These are phyloP conservation scores for Uropsilus gracilis DNA, from an alignment of 2,113 vertebrate genomes.

Conservation along the genomic window DNA sequence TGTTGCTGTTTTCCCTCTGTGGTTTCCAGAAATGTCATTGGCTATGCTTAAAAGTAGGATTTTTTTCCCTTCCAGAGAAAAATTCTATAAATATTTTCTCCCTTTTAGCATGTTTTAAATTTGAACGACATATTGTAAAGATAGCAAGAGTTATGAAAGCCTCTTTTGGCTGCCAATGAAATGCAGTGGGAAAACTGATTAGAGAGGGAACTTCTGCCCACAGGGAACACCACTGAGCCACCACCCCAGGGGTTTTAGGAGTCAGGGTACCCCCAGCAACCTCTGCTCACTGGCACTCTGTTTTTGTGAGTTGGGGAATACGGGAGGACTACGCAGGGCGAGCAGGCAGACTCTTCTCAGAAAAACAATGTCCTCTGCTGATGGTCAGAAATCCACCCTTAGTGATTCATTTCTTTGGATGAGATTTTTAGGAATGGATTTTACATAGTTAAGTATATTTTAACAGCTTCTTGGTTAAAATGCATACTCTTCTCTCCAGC, in stretches of 20 bases:
- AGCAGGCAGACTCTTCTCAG: background rate
- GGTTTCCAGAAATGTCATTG: constrained; percentile 83
- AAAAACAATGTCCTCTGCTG: background rate
- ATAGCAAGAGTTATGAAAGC: constrained; percentile 81
- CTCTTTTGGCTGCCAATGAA: constrained; percentile 79
- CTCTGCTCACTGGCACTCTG: background rate
- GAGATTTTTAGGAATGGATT: constrained; percentile 13
- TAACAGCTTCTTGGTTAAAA: background rate
- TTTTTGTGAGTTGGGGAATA: background rate
- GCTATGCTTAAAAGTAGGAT: constrained; percentile 77
- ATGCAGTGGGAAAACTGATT: constrained; percentile 82
- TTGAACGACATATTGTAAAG: constrained; percentile 78
- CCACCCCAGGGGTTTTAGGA: background rate
- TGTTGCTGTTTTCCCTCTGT: constrained; percentile 80
- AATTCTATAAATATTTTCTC: constrained; percentile 80
- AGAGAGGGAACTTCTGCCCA: constrained; percentile 79
- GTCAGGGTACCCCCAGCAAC: background rate
- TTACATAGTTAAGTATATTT: background rate
- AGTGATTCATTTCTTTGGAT: constrained; percentile 35
- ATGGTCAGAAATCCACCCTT: constrained; percentile 20
- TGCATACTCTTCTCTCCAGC: background rate
- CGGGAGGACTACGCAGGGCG: background rate
- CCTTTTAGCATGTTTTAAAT: constrained; percentile 82
- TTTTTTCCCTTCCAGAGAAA: constrained; percentile 75
- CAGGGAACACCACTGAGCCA: constrained; percentile 52